Conservation (phyloP, 2,797 vertebrate genomes). For the Loriculus beryllinus region DNA sequence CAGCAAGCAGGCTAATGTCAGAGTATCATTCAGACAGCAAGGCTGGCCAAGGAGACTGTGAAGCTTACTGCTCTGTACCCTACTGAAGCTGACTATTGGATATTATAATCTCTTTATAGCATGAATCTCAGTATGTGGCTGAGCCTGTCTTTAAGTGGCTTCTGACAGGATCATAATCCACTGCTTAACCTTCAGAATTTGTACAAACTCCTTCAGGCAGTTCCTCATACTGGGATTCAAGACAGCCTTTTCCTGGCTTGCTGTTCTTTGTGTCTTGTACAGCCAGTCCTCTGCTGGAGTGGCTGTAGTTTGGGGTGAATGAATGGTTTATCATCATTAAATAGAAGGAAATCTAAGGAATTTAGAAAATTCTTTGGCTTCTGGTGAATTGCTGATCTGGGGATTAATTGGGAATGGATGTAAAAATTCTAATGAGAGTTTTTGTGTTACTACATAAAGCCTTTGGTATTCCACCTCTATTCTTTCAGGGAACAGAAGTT, state of each 20-base stretch:
- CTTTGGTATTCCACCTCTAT: background rate
- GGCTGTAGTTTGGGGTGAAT: background rate
- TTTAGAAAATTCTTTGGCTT: background rate
- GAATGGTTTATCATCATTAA: background rate
- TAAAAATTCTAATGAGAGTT: background rate
- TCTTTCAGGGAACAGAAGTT: background rate
- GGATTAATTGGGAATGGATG: background rate
- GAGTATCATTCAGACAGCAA: rapidly evolving
- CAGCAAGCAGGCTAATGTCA: background rate
- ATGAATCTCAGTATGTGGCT: background rate
- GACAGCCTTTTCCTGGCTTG: background rate
- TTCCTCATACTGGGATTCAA: background rate
- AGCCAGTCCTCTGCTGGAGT: background rate
- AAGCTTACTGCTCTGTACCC: background rate
- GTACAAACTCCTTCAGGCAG: background rate
- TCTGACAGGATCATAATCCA: background rate
- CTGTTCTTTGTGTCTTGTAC: background rate
- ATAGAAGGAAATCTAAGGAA: background rate
- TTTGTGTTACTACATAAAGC: background rate
- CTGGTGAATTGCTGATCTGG: background rate
- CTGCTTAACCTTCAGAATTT: background rate
- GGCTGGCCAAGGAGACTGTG: background rate
- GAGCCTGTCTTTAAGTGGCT: background rate
- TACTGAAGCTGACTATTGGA: background rate
- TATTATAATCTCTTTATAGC: background rate